Evolutionary conservation across 2,888 invertebrate genomes (phyloP).

Genomic region (Vesta saturnalis): DNA sequence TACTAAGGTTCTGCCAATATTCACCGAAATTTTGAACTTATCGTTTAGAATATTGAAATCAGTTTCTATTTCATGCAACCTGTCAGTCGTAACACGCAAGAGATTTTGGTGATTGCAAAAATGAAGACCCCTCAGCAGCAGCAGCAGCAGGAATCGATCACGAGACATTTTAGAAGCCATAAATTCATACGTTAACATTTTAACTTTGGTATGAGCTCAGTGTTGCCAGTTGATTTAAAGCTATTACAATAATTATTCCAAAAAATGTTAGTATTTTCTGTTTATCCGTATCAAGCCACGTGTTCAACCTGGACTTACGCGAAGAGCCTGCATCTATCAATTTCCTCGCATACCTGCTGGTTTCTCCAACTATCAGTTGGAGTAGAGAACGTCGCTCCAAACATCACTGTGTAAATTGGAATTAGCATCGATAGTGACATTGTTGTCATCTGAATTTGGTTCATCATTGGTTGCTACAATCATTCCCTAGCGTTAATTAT

Average conservation of each 20-base stretch:
- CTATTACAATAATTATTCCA: neutral
- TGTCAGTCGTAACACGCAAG: neutral
- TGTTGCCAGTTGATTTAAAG: neutral
- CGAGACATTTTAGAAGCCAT: too few relatives aligned
- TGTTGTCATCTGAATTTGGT: too few relatives aligned
- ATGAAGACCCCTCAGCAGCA: neutral
- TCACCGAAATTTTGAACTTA: neutral
- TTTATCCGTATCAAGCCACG: too few relatives aligned
- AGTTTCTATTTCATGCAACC: neutral
- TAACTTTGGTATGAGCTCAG: neutral
- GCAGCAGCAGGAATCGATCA: too few relatives aligned
- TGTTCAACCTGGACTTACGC: neutral
- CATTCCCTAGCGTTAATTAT: too few relatives aligned
- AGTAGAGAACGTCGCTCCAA: neutral
- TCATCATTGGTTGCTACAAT: too few relatives aligned
- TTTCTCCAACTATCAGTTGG: neutral
- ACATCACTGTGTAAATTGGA: too few relatives aligned
- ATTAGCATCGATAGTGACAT: neutral
- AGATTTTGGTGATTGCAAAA: neutral
- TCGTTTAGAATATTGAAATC: neutral
- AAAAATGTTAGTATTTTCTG: neutral
- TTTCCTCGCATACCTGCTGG: neutral
- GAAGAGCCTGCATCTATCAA: neutral
- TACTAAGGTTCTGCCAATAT: neutral
- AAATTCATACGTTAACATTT: neutral